phyloP scores from a whole-genome alignment of 2,888 invertebrate species.

The Amaurobius ferox region DNA sequence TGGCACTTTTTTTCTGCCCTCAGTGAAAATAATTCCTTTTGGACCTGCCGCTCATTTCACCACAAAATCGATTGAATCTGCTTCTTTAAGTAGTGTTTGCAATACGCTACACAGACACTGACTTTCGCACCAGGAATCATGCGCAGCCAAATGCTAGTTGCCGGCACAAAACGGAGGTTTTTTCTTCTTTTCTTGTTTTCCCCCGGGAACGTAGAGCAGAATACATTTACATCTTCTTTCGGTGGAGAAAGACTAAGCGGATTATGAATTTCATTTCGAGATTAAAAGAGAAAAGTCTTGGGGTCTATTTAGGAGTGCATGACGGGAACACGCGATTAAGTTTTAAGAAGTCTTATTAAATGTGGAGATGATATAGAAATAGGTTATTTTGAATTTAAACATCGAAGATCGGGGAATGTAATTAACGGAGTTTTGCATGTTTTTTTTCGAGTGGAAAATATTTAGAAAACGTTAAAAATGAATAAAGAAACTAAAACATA shows the following conservation, averaged over 20 bases:
- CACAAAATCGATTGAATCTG: conserved; percentile 2
- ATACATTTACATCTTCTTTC: conserved; percentile 13
- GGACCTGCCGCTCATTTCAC: too few relatives aligned
- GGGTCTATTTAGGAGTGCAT: too few relatives aligned
- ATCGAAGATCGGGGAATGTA: too few relatives aligned
- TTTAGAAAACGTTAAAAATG: too few relatives aligned
- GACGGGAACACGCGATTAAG: background rate
- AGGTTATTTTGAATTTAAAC: too few relatives aligned
- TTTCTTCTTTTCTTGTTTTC: background rate
- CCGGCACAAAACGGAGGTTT: background rate
- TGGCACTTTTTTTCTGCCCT: background rate
- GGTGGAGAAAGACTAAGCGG: background rate
- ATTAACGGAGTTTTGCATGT: too few relatives aligned
- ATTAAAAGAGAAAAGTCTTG: background rate
- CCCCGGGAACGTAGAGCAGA: background rate
- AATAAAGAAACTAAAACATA: too few relatives aligned
- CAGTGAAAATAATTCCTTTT: background rate
- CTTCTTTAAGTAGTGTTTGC: conserved; percentile 17
- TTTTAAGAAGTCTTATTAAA: background rate
- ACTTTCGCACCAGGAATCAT: background rate
- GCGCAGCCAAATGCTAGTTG: background rate
- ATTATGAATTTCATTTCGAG: conserved; percentile 12
- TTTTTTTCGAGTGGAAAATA: too few relatives aligned
- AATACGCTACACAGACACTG: background rate
- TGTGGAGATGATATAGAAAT: background rate